A percentile compares a stretch with the other conserved stretches of the same genome.
Evolutionary conservation across 2,888 invertebrate genomes (phyloP).

Genomic region (Agrochola circellaris): DNA sequence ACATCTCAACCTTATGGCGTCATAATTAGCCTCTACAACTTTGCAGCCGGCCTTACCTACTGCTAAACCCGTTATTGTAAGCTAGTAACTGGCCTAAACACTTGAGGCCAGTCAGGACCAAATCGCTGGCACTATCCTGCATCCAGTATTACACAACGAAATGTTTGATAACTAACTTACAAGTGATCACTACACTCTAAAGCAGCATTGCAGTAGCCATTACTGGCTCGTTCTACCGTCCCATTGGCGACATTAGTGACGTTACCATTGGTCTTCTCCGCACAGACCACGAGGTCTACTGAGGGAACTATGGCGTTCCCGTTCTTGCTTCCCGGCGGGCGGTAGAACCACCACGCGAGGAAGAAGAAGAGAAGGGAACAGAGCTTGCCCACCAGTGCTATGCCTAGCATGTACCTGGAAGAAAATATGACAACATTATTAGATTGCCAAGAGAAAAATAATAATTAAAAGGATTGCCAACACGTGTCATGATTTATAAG

Average conservation of each 20-base stretch:
- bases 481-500: no score
- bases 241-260: slow-evolving; percentile 67
- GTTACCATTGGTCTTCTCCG: slow-evolving; percentile 79
- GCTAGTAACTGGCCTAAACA: slow-evolving; percentile 1
- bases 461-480: not conserved
- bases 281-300: slow-evolving; percentile 79
- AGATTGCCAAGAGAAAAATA: no score
- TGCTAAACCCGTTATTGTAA: slow-evolving; percentile 33
- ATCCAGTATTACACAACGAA: not conserved
- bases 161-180: slow-evolving; percentile 67
- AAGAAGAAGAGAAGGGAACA: slow-evolving; percentile 93
- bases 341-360: slow-evolving; percentile 94
- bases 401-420: slow-evolving; percentile 93
- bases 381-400: slow-evolving; percentile 93
- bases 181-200: slow-evolving; percentile 87
- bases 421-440: not conserved
- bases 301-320: slow-evolving; percentile 83
- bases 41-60: slow-evolving; percentile 14
- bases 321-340: slow-evolving; percentile 90
- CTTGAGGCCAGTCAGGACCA: slow-evolving; percentile 1
- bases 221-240: slow-evolving; percentile 69
- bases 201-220: slow-evolving; percentile 87
- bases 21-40: slow-evolving; percentile 29
- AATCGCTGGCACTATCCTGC: not conserved
- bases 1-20: slow-evolving; percentile 35